These are phyloP conservation scores for Pandion haliaetus DNA, from an alignment of 2,113 vertebrate genomes.

Conservation along the genomic window DNA sequence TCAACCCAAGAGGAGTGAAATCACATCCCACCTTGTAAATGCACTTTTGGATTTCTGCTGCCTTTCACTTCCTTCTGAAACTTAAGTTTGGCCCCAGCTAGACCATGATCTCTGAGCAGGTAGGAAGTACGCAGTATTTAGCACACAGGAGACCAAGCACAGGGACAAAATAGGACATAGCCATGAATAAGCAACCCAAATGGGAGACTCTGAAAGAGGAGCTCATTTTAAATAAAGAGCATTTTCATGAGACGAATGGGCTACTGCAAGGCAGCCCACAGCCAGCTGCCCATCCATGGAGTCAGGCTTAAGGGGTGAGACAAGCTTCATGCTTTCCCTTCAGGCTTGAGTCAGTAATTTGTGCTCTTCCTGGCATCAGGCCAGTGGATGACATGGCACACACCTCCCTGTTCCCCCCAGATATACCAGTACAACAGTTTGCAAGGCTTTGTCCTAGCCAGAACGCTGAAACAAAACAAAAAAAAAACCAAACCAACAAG, in stretches of 20 bases:
- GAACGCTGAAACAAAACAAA: background rate
- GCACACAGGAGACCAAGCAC: background rate
- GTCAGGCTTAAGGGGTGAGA: background rate
- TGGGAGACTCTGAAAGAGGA: background rate
- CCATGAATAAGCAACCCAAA: background rate
- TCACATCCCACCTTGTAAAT: background rate
- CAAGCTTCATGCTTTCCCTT: background rate
- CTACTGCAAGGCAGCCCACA: background rate
- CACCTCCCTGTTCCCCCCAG: too few species aligned
- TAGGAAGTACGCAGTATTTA: background rate
- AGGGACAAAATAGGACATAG: background rate
- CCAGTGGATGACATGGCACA: background rate
- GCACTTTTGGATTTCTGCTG: background rate
- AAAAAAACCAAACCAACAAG: background rate
- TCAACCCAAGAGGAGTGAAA: background rate
- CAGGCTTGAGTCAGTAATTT: background rate
- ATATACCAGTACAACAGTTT: background rate
- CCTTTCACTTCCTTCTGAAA: background rate
- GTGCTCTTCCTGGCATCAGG: background rate
- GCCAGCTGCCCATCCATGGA: background rate
- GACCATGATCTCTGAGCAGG: background rate
- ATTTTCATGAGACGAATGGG: background rate
- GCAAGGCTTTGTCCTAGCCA: background rate
- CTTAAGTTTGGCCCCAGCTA: background rate
- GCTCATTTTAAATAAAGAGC: background rate